phyloP scores from a whole-genome alignment of 2,888 invertebrate genomes.

The Protophormia terraenovae region DNA sequence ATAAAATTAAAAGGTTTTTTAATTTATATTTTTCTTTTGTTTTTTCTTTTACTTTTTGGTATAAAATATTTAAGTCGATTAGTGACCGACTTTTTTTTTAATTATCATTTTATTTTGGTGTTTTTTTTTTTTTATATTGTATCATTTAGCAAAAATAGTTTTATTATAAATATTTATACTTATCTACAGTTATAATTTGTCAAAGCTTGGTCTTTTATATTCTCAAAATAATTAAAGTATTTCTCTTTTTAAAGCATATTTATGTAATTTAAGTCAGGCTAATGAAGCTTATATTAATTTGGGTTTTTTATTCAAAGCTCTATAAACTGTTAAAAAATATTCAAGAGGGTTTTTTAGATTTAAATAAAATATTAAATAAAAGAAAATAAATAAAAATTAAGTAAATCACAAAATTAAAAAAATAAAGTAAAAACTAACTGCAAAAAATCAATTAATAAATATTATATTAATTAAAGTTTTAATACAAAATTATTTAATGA shows the following conservation, averaged over 20 bases:
- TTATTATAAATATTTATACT: conserved; percentile 35
- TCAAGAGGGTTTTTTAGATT: background rate
- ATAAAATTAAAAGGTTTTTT: no score
- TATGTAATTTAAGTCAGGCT: conserved; percentile 34
- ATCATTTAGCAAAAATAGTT: conserved; percentile 65
- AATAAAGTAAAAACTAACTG: background rate
- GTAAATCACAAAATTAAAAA: background rate
- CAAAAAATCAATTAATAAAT: background rate
- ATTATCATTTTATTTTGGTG: conserved; percentile 35
- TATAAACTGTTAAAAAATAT: conserved; percentile 50
- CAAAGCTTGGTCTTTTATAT: conserved; percentile 61
- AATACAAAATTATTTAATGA: no score
- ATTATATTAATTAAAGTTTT: no score
- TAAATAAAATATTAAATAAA: background rate
- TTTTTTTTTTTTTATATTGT: conserved; percentile 47
- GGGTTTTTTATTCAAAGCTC: conserved; percentile 6
- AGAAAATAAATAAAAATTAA: background rate
- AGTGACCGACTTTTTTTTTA: background rate
- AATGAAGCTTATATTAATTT: conserved; percentile 48
- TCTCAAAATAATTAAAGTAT: conserved; percentile 17
- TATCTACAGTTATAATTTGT: conserved; percentile 63
- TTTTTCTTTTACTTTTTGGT: background rate
- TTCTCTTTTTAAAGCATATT: conserved; percentile 22
- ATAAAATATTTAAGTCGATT: conserved; percentile 41
- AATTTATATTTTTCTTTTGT: no score